Evolutionary conservation across 1,140 invertebrate genomes (phyloP), one percentile per base, ranked within the genome.

Genomic region (Tetramorium alpestre): DNA sequence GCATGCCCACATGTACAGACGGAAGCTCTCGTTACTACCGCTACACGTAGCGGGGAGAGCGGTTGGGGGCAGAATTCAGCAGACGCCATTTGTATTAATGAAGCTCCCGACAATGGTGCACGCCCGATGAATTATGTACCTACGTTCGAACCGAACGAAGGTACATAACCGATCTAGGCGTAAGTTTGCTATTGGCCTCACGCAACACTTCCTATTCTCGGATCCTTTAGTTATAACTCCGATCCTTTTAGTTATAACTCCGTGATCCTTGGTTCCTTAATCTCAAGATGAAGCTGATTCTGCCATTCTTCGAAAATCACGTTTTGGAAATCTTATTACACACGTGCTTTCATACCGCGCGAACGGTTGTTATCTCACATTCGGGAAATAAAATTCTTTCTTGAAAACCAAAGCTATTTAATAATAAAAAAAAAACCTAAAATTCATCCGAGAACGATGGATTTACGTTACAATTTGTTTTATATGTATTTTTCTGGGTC

Each of bases 11-110:
- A 81, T 80, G 60, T 51, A 85, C n/a, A 65, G 33, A 28, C 73
- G 72, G 82, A 78, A 85, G 82, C 51, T 78, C 89, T 88, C 87
- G 89, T 90, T 90, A 90, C 89, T 56, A 85, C 86, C 88, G 88
- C 11, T 64, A 87, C 85, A 81, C 75, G 87, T 70, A 70, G 81
- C 65, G 90, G 86, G 85, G 65, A 84, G 87, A 84, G 87, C 47
- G 85, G 86, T 86, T 47, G 85, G 73, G 41, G 89, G 84, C 89
- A 91, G 94, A 95, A 95, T 95, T 94, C 94, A 95, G 92, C 94
- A 95, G 95, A 95, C 94, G 94, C 95, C 94, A 95, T 95, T 95
- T 95, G 94, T 95, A 95, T 95, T 95, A 95, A 95, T 95, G 94
- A 95, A 95, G 94, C 94, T 86, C 85, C 92, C 94, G 92, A 95